Evolutionary conservation across 1,140 invertebrate species (phyloP).

Genomic region (Gonioctena quinquepunctata): DNA sequence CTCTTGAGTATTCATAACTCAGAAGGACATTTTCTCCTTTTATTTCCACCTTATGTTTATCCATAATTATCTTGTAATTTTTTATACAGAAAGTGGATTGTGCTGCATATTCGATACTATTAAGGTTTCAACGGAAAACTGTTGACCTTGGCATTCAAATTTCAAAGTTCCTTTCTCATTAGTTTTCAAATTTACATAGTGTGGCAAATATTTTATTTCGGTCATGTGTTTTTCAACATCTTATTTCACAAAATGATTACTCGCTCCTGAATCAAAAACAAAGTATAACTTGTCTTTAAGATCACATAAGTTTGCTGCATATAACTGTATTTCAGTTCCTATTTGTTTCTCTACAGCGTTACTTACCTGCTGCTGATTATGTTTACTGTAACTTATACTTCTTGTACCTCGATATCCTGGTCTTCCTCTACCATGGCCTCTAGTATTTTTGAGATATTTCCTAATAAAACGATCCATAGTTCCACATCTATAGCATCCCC

Average conservation of each 20-base stretch:
- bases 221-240: conserved; percentile 5
- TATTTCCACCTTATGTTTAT: too few relatives aligned
- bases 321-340: not conserved
- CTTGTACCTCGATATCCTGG: not conserved
- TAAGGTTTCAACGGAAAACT: conserved; percentile 37
- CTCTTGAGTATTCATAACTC: conserved; percentile 16
- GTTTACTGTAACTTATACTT: not conserved
- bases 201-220: conserved; percentile 19
- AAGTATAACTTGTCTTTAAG: too few relatives aligned
- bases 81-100: conserved; percentile 50
- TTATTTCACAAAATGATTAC: conserved; percentile 8
- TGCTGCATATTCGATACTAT: conserved; percentile 42
- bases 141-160: too few relatives aligned
- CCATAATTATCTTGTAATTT: conserved; percentile 35
- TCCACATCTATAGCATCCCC: conserved; percentile 1
- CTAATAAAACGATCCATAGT: not conserved
- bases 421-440: not conserved
- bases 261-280: too few relatives aligned
- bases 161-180: too few relatives aligned
- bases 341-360: not conserved
- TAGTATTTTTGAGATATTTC: not conserved
- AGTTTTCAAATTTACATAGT: conserved; percentile 18
- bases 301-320: conserved; percentile 13
- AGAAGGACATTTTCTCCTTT: conserved; percentile 20
- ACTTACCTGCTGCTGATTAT: not conserved